Percentiles rank a stretch among this genome's conserved stretches.
Evolutionary conservation across 2,113 vertebrate species (phyloP).

Genomic region (Chloroceryle aenea): DNA sequence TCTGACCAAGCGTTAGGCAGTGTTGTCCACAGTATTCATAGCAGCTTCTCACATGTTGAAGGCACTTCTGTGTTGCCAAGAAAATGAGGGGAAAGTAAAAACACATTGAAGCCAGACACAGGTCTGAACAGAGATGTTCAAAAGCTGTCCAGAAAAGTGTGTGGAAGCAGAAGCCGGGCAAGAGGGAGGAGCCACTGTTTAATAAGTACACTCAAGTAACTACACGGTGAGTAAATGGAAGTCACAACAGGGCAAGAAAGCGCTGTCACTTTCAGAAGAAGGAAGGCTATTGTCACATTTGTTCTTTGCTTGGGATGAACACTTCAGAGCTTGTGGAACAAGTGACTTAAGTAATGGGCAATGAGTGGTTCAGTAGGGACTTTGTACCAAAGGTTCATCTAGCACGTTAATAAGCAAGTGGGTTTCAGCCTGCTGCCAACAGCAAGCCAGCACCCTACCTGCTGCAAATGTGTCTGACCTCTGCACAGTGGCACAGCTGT

Average conservation of each 20-base stretch:
- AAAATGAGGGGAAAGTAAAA: background rate
- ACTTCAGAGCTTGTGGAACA: background rate
- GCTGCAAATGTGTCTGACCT: background rate
- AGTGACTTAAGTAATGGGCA: background rate
- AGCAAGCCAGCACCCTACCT: background rate
- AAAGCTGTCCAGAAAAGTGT: background rate
- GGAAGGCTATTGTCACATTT: background rate
- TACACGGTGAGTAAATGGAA: background rate
- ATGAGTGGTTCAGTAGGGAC: background rate
- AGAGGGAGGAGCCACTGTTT: background rate
- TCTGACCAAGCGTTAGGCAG: background rate
- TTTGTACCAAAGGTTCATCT: background rate
- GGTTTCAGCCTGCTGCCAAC: background rate
- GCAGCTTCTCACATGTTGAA: background rate
- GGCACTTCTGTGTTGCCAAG: background rate
- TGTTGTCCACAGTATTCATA: background rate
- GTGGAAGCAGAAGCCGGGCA: background rate
- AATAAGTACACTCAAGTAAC: rapidly evolving
- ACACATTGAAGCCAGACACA: background rate
- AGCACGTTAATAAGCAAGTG: background rate
- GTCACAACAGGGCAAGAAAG: background rate
- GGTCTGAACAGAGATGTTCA: background rate
- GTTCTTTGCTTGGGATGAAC: background rate
- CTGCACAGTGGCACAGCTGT: background rate
- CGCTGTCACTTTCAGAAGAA: background rate